Percentiles rank a stretch among this genome's conserved stretches.
These are phyloP conservation scores for Albula glossodonta DNA, from an alignment of 2,113 vertebrate genomes.

Conservation along the genomic window DNA sequence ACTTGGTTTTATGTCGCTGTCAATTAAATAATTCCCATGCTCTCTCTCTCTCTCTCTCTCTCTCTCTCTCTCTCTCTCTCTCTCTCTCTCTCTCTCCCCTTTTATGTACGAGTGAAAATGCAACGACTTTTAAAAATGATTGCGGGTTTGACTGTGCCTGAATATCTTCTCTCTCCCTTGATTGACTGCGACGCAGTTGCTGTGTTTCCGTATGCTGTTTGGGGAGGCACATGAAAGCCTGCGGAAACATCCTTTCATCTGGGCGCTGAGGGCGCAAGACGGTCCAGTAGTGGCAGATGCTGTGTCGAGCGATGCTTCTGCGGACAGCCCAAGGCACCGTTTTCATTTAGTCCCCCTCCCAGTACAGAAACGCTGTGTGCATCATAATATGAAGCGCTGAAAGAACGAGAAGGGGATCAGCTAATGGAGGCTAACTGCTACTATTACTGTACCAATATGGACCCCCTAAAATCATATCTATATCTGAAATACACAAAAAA, in stretches of 20 bases:
- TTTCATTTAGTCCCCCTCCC: slow-evolving; percentile 33
- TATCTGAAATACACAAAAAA: too few species aligned
- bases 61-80: too few species aligned
- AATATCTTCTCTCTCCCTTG: neutral
- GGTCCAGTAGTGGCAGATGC: slow-evolving; percentile 33
- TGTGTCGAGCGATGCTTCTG: slow-evolving; percentile 40
- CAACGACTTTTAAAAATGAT: neutral
- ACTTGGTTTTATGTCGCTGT: too few species aligned
- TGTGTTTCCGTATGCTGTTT: neutral
- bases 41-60: too few species aligned
- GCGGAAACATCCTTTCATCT: slow-evolving; percentile 31
- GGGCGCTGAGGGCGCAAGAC: slow-evolving; percentile 5
- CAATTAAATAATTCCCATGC: too few species aligned
- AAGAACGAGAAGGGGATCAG: slow-evolving; percentile 29
- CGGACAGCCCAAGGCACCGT: slow-evolving; percentile 37
- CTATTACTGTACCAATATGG: neutral
- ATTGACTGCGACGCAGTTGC: neutral
- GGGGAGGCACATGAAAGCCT: neutral
- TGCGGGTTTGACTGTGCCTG: neutral
- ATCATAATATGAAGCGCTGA: slow-evolving; percentile 1
- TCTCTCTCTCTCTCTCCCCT: too few species aligned
- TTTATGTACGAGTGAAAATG: neutral
- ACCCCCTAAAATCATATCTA: too few species aligned
- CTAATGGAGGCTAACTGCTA: slow-evolving; percentile 38
- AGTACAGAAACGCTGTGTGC: slow-evolving; percentile 24